Base-by-base conservation (phyloP, 2,113 vertebrate species). In the Triplophysa tibetana region DNA sequence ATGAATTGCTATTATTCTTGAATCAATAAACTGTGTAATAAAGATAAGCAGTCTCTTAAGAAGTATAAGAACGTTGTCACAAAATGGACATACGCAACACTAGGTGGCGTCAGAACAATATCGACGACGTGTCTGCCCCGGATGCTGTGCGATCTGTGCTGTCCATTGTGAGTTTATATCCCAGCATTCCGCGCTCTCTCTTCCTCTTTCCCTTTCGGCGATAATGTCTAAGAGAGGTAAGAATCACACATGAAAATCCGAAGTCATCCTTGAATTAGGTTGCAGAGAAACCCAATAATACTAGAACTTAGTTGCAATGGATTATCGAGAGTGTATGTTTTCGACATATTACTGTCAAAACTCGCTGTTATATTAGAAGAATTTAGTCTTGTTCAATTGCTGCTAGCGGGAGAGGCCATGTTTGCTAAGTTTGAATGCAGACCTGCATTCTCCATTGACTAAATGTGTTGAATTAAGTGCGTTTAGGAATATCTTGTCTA, bases 181-280 rank as follows among this genome's bases (percentile, higher is more conserved):
- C 88, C 89, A 87, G 41, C 85, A 87, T 89, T 78, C 90, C 80
- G 88, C 84, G 85, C 82, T 80, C 8, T 45, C 7, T 58, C 90
- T 87, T 79, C 86, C 91, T 91, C 89, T 93, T 92, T 90, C 89
- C 83, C 79, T 63, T 79, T 13, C 78, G 52, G 89, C 90, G 83
- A 89, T 91, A 1, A 94, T 94, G 93, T 94, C 93, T 80, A 94
- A 94, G 92, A 92, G 93, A 93, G 93, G 93, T 94, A 90, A 79
- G 11, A 50, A 0, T 19, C 16, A 1, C 8, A 23, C n/a, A 11
- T 0, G 21, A 0, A 26, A 80, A 91, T 90, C 89, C 69, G 66
- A 1, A 8, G 81, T 81, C 90, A 56, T 68, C 80, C 16, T 74
- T 5, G 14, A 16, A 73, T 45, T 19, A 23, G 10, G 9, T 9